phyloP scores from a whole-genome alignment of 1,140 invertebrate genomes.

The Mylabris phalerata region DNA sequence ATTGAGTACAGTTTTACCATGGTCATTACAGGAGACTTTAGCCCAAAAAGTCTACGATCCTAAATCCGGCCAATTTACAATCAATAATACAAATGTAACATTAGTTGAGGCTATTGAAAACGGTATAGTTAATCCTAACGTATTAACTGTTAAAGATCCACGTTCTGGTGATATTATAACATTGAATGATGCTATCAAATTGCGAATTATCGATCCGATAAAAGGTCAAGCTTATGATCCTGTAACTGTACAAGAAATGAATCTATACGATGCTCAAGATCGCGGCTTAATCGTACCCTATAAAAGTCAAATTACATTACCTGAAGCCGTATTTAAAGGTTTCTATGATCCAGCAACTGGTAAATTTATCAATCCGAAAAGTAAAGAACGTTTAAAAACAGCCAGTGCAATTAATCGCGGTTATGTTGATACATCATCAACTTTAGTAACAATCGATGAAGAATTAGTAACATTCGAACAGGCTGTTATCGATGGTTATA shows the following conservation, averaged over 20 bases:
- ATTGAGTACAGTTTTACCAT: slow-evolving; percentile 66
- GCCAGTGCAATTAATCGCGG: slow-evolving; percentile 56
- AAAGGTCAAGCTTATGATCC: slow-evolving; percentile 73
- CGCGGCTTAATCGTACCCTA: slow-evolving; percentile 73
- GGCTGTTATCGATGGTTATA: slow-evolving; percentile 69
- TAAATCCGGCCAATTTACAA: slow-evolving; percentile 65
- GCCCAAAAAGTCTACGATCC: slow-evolving; percentile 75
- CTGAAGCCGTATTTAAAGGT: slow-evolving; percentile 82
- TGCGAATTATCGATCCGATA: slow-evolving; percentile 73
- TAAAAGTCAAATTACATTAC: slow-evolving; percentile 73
- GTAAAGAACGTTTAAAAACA: slow-evolving; percentile 64
- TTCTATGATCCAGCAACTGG: slow-evolving; percentile 68
- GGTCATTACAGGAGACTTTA: slow-evolving; percentile 79
- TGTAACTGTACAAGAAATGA: slow-evolving; percentile 62
- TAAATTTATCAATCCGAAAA: slow-evolving; percentile 61
- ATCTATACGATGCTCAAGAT: slow-evolving; percentile 71
- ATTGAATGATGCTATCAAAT: slow-evolving; percentile 72
- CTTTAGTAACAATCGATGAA: slow-evolving; percentile 66
- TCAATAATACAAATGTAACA: slow-evolving; percentile 63
- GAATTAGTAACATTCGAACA: slow-evolving; percentile 72
- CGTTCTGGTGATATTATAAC: slow-evolving; percentile 70
- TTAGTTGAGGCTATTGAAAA: slow-evolving; percentile 72
- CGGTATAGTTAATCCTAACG: slow-evolving; percentile 67
- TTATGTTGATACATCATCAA: slow-evolving; percentile 73
- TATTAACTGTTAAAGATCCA: slow-evolving; percentile 75